Evolutionary conservation across 2,113 vertebrate genomes (phyloP).

Genomic region (Alligator sinensis): DNA sequence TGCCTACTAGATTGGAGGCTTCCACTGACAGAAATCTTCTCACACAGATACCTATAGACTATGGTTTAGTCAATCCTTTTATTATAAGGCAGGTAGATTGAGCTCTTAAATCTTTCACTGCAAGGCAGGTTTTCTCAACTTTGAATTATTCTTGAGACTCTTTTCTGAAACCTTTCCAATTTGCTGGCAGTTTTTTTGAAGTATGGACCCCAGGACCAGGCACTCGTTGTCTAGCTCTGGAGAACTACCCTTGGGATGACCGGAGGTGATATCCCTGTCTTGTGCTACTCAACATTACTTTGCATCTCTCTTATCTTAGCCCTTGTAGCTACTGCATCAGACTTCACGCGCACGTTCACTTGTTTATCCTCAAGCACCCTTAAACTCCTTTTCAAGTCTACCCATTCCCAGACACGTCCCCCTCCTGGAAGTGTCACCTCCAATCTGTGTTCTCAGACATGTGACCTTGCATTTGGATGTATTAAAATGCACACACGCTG

Average conservation of each 20-base stretch:
- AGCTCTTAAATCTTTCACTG: neutral
- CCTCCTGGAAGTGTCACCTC: rapidly evolving
- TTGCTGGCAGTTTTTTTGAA: neutral
- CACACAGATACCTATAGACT: neutral
- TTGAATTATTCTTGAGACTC: neutral
- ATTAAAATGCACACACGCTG: rapidly evolving
- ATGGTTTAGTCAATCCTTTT: neutral
- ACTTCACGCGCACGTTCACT: neutral
- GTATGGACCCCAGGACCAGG: neutral
- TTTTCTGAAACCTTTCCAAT: neutral
- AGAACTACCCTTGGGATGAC: neutral
- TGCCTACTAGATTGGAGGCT: neutral
- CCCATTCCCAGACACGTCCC: neutral
- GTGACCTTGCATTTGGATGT: neutral
- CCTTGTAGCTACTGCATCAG: neutral
- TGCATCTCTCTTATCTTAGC: neutral
- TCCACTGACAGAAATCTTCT: neutral
- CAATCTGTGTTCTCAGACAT: neutral
- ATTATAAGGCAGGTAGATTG: neutral
- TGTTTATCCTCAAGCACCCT: neutral
- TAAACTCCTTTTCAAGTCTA: neutral
- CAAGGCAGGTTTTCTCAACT: neutral
- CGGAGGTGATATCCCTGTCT: neutral
- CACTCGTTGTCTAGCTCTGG: too few species aligned
- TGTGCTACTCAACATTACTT: neutral